phyloP scores from a whole-genome alignment of 2,888 invertebrate species.

The Oscheius myriophilus region DNA sequence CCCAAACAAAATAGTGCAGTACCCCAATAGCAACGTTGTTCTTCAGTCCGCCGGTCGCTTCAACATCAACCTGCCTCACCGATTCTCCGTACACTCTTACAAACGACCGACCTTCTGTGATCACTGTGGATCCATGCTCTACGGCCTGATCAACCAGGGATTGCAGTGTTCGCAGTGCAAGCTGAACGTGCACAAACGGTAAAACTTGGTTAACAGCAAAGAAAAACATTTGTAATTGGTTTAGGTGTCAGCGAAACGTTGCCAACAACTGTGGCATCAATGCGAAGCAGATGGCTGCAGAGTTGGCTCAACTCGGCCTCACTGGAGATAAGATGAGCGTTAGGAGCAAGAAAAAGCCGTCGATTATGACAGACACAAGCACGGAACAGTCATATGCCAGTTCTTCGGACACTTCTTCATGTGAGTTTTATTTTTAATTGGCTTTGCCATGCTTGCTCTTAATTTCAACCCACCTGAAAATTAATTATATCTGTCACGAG shows the following conservation, averaged over 20 bases:
- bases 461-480: too few species aligned
- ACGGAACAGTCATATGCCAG: slow-evolving; percentile 43
- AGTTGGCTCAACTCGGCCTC: slow-evolving; percentile 89
- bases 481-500: too few species aligned
- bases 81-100: slow-evolving; percentile 91
- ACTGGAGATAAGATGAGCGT: slow-evolving; percentile 84
- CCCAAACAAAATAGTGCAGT: too few species aligned
- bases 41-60: slow-evolving; percentile 77
- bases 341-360: slow-evolving; percentile 72
- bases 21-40: not conserved
- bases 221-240: not conserved
- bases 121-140: slow-evolving; percentile 96
- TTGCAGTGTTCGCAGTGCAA: slow-evolving; percentile 87
- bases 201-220: not conserved
- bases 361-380: slow-evolving; percentile 49
- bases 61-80: slow-evolving; percentile 97
- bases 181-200: slow-evolving; percentile 95
- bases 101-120: slow-evolving; percentile 98
- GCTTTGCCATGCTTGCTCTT: too few species aligned
- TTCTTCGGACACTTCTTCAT: slow-evolving; percentile 34
- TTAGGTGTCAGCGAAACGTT: slow-evolving; percentile 91
- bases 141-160: slow-evolving; percentile 94
- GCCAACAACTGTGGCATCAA: slow-evolving; percentile 99
- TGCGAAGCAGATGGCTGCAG: slow-evolving; percentile 93
- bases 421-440: not conserved